Evolutionary conservation across 2,113 vertebrate genomes (phyloP).

Genomic region (Hystrix cristata): DNA sequence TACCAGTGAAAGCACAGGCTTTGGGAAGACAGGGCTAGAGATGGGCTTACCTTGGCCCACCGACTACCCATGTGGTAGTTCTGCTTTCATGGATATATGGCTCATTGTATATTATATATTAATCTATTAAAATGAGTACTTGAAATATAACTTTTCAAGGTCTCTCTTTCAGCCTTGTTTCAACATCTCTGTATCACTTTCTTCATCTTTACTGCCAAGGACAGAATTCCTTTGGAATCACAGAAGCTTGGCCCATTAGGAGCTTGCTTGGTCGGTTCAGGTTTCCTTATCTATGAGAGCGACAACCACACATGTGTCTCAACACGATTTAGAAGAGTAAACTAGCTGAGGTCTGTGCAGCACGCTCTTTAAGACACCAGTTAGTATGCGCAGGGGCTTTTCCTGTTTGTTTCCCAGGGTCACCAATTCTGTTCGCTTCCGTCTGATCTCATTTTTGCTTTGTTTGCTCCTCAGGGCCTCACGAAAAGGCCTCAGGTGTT

Average conservation of each 20-base stretch:
- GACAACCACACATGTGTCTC: not conserved
- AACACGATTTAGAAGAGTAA: not conserved
- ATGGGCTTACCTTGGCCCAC: not conserved
- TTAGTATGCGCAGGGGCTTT: not conserved
- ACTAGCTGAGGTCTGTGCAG: not conserved
- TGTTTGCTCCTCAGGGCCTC: not conserved
- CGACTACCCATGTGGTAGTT: not conserved
- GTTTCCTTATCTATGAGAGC: not conserved
- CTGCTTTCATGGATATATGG: not conserved
- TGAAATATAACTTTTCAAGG: not conserved
- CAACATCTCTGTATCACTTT: not conserved
- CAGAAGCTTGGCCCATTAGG: not conserved
- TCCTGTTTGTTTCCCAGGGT: not conserved
- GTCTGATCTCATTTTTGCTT: accelerated
- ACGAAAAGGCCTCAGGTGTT: not conserved
- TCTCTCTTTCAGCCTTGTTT: not conserved
- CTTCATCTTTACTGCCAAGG: not conserved
- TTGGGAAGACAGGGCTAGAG: constrained; percentile 5
- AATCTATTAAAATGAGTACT: not conserved
- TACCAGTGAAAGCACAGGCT: not conserved
- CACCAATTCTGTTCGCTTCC: not conserved
- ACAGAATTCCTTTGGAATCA: not conserved
- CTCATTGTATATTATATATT: not conserved
- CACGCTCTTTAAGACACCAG: not conserved
- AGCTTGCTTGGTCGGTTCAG: not conserved